phyloP scores from a whole-genome alignment of 2,888 invertebrate species.

The Diaprepes abbreviatus region DNA sequence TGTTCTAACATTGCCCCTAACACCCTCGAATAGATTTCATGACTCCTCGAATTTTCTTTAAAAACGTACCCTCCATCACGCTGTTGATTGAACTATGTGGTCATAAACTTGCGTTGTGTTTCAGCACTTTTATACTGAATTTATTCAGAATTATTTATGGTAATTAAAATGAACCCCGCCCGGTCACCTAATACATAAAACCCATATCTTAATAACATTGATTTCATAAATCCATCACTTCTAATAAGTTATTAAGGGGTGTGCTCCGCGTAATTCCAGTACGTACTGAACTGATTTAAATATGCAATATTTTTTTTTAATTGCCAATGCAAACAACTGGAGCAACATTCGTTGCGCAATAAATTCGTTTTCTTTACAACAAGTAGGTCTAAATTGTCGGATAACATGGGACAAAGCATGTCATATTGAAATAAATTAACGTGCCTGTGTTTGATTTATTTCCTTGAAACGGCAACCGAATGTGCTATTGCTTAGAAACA shows the following conservation, averaged over 20 bases:
- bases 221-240: conserved; percentile 25
- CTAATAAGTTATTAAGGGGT: conserved; percentile 28
- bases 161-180: too few relatives aligned
- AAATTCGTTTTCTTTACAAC: conserved; percentile 32
- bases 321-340: conserved; percentile 32
- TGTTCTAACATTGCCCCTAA: too few relatives aligned
- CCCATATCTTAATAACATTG: background rate
- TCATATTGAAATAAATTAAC: conserved; percentile 37
- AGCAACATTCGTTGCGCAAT: conserved; percentile 27
- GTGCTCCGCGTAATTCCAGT: conserved; percentile 36
- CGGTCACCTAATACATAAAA: too few relatives aligned
- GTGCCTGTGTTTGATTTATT: conserved; percentile 14
- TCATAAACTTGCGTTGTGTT: too few relatives aligned
- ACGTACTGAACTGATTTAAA: conserved; percentile 22
- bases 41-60: too few relatives aligned
- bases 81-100: too few relatives aligned
- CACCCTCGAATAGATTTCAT: too few relatives aligned
- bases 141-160: too few relatives aligned
- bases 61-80: too few relatives aligned
- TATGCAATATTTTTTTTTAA: conserved; percentile 27
- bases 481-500: conserved; percentile 5
- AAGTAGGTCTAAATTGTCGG: conserved; percentile 29
- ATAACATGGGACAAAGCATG: conserved; percentile 38
- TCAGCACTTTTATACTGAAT: too few relatives aligned
- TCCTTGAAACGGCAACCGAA: background rate